Percentiles rank a stretch among this genome's conserved stretches.
phyloP scores from a whole-genome alignment of 2,888 invertebrate species.

The Drosophila lacicola region DNA sequence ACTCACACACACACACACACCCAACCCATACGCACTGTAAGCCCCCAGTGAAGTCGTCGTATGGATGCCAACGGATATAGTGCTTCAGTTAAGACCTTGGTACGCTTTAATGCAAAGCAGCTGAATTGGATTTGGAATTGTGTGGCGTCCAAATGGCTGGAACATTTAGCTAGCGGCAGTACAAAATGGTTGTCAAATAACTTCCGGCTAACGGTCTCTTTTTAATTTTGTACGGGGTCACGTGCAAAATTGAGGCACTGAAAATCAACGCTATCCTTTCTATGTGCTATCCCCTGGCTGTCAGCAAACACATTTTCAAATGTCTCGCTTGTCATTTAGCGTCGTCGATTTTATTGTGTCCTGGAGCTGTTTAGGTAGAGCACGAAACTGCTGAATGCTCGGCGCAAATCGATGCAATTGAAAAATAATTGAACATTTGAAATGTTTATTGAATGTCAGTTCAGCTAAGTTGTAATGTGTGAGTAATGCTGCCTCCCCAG shows the following conservation, averaged over 20 bases:
- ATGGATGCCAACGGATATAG: conserved; percentile 23
- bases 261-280: conserved; percentile 12
- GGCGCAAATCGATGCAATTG: conserved; percentile 72
- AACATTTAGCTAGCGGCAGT: conserved; percentile 32
- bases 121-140: conserved; percentile 38
- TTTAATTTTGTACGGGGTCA: conserved; percentile 43
- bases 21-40: conserved; percentile 9
- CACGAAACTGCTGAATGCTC: conserved; percentile 11
- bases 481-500: conserved; percentile 20
- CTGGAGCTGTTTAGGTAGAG: conserved; percentile 19
- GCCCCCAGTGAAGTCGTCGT: conserved; percentile 24
- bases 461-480: conserved; percentile 41
- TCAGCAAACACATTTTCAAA: conserved; percentile 33
- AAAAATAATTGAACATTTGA: conserved; percentile 79
- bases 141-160: conserved; percentile 14
- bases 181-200: conserved; percentile 71
- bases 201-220: conserved; percentile 58
- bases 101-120: conserved; percentile 52
- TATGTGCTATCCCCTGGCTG: background rate
- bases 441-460: conserved; percentile 75
- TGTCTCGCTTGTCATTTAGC: conserved; percentile 42
- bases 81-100: conserved; percentile 21
- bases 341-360: conserved; percentile 38
- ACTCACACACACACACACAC: conserved; percentile 3
- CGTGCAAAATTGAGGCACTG: conserved; percentile 39